These are phyloP conservation scores for Danio kyathit DNA, from an alignment of 2,797 vertebrate species.

Conservation along the genomic window DNA sequence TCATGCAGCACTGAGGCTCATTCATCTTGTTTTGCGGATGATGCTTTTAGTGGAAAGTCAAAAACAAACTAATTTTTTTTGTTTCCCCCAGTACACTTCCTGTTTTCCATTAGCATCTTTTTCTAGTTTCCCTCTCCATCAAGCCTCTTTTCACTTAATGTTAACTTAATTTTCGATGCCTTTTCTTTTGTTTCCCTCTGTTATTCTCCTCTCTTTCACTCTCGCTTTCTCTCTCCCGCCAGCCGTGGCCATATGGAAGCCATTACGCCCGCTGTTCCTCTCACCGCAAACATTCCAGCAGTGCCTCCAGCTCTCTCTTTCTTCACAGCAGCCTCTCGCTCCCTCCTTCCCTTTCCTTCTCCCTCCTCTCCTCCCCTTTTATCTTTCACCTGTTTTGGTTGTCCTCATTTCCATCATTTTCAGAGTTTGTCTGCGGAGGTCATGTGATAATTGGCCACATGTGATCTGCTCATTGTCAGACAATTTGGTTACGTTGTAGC, in stretches of 20 bases:
- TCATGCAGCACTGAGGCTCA: neutral
- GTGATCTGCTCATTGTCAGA: slow-evolving; percentile 42
- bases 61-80: neutral
- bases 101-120: slow-evolving; percentile 25
- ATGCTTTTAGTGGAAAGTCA: slow-evolving; percentile 7
- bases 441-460: slow-evolving; percentile 57
- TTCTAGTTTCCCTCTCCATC: slow-evolving; percentile 15
- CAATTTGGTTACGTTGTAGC: neutral
- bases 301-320: slow-evolving; percentile 75
- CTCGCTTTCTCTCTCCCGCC: slow-evolving; percentile 41
- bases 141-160: slow-evolving; percentile 23
- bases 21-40: neutral
- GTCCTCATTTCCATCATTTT: slow-evolving; percentile 53
- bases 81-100: neutral
- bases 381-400: slow-evolving; percentile 53
- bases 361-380: slow-evolving; percentile 51
- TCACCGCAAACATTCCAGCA: slow-evolving; percentile 77
- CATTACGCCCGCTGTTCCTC: slow-evolving; percentile 75
- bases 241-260: slow-evolving; percentile 75
- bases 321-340: slow-evolving; percentile 58
- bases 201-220: slow-evolving; percentile 38
- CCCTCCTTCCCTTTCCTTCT: slow-evolving; percentile 20
- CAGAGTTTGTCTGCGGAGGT: slow-evolving; percentile 54
- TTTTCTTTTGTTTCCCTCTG: slow-evolving; percentile 54
- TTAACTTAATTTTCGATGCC: slow-evolving; percentile 57